A percentile compares a stretch with the other conserved stretches of the same genome.
Evolutionary conservation across 2,113 vertebrate species (phyloP).

Genomic region (Microtus montanus): DNA sequence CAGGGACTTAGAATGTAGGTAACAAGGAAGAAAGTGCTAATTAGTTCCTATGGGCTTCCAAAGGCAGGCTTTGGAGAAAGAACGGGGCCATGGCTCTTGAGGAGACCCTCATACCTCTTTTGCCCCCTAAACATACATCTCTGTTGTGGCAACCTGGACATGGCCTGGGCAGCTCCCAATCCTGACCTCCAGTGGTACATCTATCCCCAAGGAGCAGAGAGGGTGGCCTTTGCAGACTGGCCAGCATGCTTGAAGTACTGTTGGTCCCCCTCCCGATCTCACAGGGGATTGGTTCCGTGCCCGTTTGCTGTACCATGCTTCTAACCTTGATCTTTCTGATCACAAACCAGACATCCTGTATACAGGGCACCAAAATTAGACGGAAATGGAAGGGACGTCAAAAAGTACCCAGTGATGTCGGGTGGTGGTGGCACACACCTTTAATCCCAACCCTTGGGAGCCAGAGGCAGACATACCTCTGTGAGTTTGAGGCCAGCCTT

Average conservation of each 20-base stretch:
- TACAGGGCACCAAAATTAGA: not conserved
- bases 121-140: not conserved
- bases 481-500: not conserved
- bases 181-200: not conserved
- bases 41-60: slow-evolving; percentile 4
- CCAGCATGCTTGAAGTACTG: not conserved
- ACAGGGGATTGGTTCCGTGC: not conserved
- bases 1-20: slow-evolving; percentile 54
- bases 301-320: not conserved
- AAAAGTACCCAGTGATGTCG: not conserved
- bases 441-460: not conserved
- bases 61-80: not conserved
- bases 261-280: too few species aligned
- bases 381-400: not conserved
- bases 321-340: not conserved
- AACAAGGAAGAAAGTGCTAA: slow-evolving; percentile 29
- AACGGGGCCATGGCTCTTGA: not conserved
- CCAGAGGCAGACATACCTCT: not conserved
- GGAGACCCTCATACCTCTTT: not conserved
- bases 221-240: not conserved
- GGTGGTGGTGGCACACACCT: not conserved
- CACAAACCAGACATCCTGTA: not conserved
- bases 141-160: not conserved
- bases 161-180: not conserved
- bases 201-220: not conserved